phyloP scores from a whole-genome alignment of 1,140 invertebrate species.

The Caligus rogercresseyi region DNA sequence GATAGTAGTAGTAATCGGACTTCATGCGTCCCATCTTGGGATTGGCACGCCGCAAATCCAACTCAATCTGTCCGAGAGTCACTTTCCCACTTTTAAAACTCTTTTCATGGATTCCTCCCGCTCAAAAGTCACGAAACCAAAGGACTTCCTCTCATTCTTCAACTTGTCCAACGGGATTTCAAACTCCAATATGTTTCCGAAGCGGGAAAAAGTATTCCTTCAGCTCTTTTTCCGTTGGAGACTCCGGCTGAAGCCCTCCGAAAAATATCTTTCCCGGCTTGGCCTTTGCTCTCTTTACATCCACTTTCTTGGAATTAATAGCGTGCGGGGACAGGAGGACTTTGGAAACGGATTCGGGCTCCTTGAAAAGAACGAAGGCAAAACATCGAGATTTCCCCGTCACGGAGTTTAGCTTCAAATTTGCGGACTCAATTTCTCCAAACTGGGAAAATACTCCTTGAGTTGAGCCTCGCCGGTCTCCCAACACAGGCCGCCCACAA shows the following conservation, averaged over 20 bases:
- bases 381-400: conserved; percentile 76
- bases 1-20: not conserved
- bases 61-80: conserved; percentile 75
- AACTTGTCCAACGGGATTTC: conserved; percentile 91
- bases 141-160: conserved; percentile 83
- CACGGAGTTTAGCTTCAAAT: conserved; percentile 77
- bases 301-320: conserved; percentile 81
- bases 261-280: conserved; percentile 87
- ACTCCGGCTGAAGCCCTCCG: conserved; percentile 67
- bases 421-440: conserved; percentile 79
- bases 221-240: conserved; percentile 71
- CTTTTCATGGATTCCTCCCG: conserved; percentile 78
- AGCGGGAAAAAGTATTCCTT: conserved; percentile 44
- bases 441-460: conserved; percentile 71
- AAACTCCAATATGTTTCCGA: conserved; percentile 51
- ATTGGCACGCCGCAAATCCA: conserved; percentile 62
- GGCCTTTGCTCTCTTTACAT: conserved; percentile 84
- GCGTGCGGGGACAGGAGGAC: conserved; percentile 52
- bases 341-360: conserved; percentile 70
- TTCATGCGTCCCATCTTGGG: not conserved
- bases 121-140: conserved; percentile 87
- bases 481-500: not conserved
- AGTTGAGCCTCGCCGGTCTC: conserved; percentile 40
- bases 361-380: conserved; percentile 82
- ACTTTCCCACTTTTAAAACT: conserved; percentile 73